Evolutionary conservation across 2,888 invertebrate genomes (phyloP).

Genomic region (Nomada flava): DNA sequence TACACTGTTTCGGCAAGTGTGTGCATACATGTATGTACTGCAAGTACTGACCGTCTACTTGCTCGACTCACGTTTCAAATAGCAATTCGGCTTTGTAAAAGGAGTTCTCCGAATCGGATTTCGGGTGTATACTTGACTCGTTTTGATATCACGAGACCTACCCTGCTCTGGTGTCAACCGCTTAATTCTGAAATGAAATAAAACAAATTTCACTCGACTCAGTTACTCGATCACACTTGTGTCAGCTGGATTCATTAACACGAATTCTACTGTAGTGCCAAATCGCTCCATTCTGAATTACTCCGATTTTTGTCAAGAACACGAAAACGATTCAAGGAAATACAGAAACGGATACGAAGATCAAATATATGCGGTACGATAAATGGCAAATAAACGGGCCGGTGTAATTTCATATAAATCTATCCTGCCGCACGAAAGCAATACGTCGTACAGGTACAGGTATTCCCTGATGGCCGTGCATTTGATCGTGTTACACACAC

Average conservation of each 20-base stretch:
- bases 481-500: conserved; percentile 39
- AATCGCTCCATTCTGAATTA: too few species aligned
- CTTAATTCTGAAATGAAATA: not conserved
- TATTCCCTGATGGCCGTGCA: conserved; percentile 9
- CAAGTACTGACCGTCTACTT: not conserved
- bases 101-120: conserved; percentile 8
- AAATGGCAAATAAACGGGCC: not conserved
- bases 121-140: conserved; percentile 1
- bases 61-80: not conserved
- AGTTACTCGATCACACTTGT: too few species aligned
- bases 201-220: conserved; percentile 4
- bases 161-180: not conserved
- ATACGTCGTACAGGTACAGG: not conserved
- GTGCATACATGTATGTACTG: not conserved
- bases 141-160: not conserved
- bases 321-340: too few species aligned
- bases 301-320: too few species aligned
- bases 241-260: not conserved
- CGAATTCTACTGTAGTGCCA: not conserved
- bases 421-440: not conserved
- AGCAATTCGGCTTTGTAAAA: not conserved
- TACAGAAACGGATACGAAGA: too few species aligned
- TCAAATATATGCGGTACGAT: too few species aligned
- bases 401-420: not conserved
- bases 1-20: not conserved